phyloP scores from a whole-genome alignment of 2,113 vertebrate genomes.

The Argyrosomus japonicus region DNA sequence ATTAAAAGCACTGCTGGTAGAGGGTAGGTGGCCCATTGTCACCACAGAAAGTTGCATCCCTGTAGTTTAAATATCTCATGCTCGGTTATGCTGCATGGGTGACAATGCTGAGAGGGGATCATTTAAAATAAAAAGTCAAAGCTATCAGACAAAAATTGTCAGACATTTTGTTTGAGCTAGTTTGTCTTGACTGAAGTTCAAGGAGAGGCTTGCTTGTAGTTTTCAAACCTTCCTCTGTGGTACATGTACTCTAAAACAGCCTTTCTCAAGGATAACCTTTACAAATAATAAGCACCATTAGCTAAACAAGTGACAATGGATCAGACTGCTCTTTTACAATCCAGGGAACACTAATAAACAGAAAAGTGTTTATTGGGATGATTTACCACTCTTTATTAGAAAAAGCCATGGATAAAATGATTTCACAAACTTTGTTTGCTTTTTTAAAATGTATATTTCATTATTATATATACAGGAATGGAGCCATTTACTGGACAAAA shows the following conservation, averaged over 20 bases:
- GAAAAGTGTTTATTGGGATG: background rate
- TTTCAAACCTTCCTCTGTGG: background rate
- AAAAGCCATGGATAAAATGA: background rate
- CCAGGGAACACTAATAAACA: background rate
- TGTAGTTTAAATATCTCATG: background rate
- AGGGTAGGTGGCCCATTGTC: constrained; percentile 10
- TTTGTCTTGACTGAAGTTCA: background rate
- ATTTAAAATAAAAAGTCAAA: background rate
- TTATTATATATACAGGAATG: background rate
- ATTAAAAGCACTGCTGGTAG: constrained; percentile 10
- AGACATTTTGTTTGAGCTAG: no score
- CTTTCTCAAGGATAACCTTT: background rate
- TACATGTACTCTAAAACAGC: background rate
- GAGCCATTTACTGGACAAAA: background rate
- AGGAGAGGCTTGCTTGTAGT: background rate
- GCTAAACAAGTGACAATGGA: background rate
- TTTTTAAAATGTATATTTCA: background rate
- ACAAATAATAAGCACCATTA: no score
- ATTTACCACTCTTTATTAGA: background rate
- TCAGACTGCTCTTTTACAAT: no score
- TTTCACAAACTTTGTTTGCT: background rate
- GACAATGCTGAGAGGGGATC: background rate
- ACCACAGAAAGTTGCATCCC: background rate
- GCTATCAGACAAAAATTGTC: background rate
- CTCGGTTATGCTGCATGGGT: background rate